Conservation (phyloP, 2,113 vertebrate species). For the Cavia porcellus region DNA sequence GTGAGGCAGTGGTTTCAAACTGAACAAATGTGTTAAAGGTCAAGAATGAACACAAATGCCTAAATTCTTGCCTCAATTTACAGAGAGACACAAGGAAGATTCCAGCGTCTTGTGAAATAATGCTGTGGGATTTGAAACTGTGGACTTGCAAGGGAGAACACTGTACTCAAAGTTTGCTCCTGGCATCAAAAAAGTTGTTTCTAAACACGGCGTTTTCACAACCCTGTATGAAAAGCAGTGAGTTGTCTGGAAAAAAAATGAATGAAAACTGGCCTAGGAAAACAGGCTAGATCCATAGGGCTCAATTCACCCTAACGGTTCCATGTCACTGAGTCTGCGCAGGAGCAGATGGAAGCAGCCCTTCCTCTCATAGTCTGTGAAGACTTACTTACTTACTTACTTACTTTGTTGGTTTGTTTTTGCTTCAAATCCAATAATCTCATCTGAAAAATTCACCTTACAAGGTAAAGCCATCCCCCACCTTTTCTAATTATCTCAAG, state of each 20-base stretch:
- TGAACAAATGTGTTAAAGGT: not conserved
- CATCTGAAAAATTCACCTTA: slow-evolving; percentile 20
- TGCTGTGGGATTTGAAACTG: not conserved
- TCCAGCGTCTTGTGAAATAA: not conserved
- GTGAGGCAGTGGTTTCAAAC: not conserved
- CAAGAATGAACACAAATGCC: not conserved
- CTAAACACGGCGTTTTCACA: not conserved
- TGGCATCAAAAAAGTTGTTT: not conserved
- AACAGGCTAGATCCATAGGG: not conserved
- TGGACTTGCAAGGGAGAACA: not conserved
- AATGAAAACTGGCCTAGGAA: not conserved
- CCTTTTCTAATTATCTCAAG: slow-evolving; percentile 56
- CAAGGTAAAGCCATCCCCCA: slow-evolving; percentile 10
- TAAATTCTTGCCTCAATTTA: not conserved
- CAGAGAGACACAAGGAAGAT: not conserved
- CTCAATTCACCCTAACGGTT: rapidly evolving
- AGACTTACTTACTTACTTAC: not conserved
- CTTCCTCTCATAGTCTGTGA: not conserved
- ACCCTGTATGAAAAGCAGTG: not conserved
- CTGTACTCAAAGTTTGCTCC: not conserved
- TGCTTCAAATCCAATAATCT: slow-evolving; percentile 22
- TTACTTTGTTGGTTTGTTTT: not conserved
- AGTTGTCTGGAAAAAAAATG: not conserved
- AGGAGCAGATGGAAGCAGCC: not conserved
- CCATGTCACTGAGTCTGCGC: not conserved